Conservation (phyloP, 2,888 invertebrate genomes). For the Rhagophthalmus giganteus region DNA sequence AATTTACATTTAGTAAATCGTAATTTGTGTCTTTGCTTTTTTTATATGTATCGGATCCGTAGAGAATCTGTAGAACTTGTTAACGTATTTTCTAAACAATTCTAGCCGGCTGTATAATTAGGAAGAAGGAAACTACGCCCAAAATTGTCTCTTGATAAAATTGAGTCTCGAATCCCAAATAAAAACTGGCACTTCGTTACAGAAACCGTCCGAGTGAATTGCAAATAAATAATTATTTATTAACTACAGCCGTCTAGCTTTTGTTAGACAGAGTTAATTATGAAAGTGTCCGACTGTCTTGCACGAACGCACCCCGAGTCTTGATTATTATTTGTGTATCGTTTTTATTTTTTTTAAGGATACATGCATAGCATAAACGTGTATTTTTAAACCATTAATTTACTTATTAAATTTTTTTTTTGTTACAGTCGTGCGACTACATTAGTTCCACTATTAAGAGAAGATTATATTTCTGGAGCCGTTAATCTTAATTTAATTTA, state of each 20-base stretch:
- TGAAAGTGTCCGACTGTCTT: slow-evolving; percentile 9
- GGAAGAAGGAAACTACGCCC: not conserved
- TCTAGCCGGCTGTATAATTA: not conserved
- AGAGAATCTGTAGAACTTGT: not conserved
- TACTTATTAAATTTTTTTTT: slow-evolving; percentile 13
- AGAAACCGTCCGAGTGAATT: too few relatives aligned
- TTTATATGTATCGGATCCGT: too few relatives aligned
- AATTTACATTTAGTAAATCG: too few relatives aligned
- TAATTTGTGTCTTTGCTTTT: too few relatives aligned
- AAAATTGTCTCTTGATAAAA: too few relatives aligned
- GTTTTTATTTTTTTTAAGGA: slow-evolving; percentile 1
- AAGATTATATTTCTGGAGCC: slow-evolving; percentile 67
- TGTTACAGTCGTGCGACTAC: slow-evolving; percentile 58
- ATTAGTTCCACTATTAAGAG: slow-evolving; percentile 67
- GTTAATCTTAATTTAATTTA: slow-evolving; percentile 56
- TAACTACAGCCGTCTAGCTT: slow-evolving; percentile 6
- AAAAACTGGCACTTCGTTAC: too few relatives aligned
- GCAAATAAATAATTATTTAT: too few relatives aligned
- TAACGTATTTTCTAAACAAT: not conserved
- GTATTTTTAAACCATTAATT: too few relatives aligned
- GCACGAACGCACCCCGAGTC: not conserved
- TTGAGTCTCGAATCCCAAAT: too few relatives aligned
- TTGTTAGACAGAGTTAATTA: slow-evolving; percentile 15
- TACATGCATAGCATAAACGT: too few relatives aligned
- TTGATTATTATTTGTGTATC: slow-evolving; percentile 1